Evolutionary conservation across 2,797 vertebrate species (phyloP), one percentile per base, ranked within the genome.

Genomic region (Aldrovandia affinis): DNA sequence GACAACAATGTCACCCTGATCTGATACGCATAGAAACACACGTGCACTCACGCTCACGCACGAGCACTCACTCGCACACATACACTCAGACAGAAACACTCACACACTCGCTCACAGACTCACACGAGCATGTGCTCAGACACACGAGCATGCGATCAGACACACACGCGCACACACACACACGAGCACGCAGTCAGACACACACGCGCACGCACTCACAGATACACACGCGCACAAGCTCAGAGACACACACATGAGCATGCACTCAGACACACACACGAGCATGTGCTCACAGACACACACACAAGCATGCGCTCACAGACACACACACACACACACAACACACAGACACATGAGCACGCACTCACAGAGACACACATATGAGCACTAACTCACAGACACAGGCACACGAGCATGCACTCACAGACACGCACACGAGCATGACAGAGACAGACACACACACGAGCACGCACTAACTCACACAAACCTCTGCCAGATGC

Each of bases 401-500:
- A 65, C 9, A 65, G n/a, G 30, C 63, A 68, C 63, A 15, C 63
- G n/a, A n/a, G n/a, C n/a, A 15, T 28, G 2, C 28, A 15, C 63
- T 0, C n/a, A 36, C 63, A 61, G 4, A 61, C 59, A 63, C 59
- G 28, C 59, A 63, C 59, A 63, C 59, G 9, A 18, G 8, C 8
- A 18, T 18, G 18, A 3, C 52, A 8, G 25, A 8, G 4, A 30
- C 63, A 14, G 28, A 14, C 18, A 36, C 80, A 25, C 80, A n/a
- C 28, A 4, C 33, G 25, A 25, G 12, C n/a, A 9, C 33, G 12
- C 52, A 30, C 10, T 39, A 42, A 70, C 28, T 44, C 33, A n/a
- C 2, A 86, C 92, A 89, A 87, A 98, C 98, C 97, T 99, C 98
- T 75, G 98, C 98, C 92, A 99, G 94, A 93, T 99, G 98, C 92